Base-by-base conservation (phyloP, 2,113 vertebrate species). In the Siniperca chuatsi region DNA sequence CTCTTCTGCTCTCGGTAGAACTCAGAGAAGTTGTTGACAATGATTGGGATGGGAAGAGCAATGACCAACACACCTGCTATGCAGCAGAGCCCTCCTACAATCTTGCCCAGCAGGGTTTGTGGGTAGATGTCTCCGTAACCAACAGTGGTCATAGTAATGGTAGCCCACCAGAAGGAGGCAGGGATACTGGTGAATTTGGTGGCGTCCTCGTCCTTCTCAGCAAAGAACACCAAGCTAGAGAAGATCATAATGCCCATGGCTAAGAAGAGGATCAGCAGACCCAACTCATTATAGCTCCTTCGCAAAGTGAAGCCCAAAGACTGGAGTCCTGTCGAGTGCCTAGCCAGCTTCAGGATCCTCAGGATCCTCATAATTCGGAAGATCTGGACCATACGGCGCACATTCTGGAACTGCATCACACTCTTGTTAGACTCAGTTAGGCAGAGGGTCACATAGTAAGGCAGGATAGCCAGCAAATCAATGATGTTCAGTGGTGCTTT, bases 231-330 rank as follows among this genome's bases (percentile, higher is more conserved):
- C 71, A 99, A 96, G 87, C 98, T 99, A 0, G 98, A 99, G 93
- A 99, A 99, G 89, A 99, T 99, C 98, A 99, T 99, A 83, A 99
- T 99, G 60, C 98, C 98, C 98, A 99, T 99, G 57, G 98, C 98
- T 92, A 99, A 93, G 93, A 99, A 99, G 69, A 99, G 58, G 91
- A 99, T 99, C 76, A 99, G 88, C 81, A 99, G 93, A 35, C 98
- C 98, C 84, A 99, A 29, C 83, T 99, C 98, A 18, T 99, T 99
- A 89, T 99, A 99, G 94, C 98, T 99, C 73, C 98, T 88, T 35
- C 98, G 93, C 82, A 99, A 96, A 0, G 98, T 99, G 87, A 99
- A 99, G 6, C 98, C 98, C 89, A 99, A 92, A 50, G 98, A 99
- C 90, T 99, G 98, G 64, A 99, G 97, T 55, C 98, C 98, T 0